Percentiles rank a stretch among this genome's conserved stretches.
These are phyloP conservation scores for Mandrillus leucophaeus DNA, from an alignment of 2,113 vertebrate species.

Conservation along the genomic window DNA sequence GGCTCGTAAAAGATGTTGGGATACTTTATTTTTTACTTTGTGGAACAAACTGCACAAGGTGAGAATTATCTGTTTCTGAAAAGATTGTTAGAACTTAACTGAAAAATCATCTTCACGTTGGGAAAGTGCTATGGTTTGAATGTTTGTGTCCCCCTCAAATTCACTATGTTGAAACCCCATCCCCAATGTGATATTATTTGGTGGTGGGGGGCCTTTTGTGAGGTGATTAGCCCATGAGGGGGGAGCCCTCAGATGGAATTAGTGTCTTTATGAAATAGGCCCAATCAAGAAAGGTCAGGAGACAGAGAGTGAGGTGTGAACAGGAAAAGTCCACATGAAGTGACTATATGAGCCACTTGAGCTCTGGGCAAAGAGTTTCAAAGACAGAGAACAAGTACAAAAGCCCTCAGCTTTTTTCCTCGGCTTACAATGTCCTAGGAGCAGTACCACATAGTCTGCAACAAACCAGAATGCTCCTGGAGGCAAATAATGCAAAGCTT, in stretches of 20 bases:
- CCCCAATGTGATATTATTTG: too few species aligned
- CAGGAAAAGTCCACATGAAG: not conserved
- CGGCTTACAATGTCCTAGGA: too few species aligned
- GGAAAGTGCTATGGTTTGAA: not conserved
- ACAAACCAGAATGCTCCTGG: not conserved
- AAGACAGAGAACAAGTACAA: not conserved
- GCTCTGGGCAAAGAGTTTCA: not conserved
- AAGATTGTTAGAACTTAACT: not conserved
- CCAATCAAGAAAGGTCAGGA: not conserved
- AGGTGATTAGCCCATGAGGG: too few species aligned
- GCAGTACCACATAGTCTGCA: not conserved
- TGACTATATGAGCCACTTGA: not conserved
- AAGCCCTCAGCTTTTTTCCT: not conserved
- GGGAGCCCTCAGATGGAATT: too few species aligned
- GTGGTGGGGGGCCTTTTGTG: too few species aligned
- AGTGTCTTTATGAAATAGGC: too few species aligned
- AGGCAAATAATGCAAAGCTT: not conserved
- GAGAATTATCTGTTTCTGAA: not conserved
- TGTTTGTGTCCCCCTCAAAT: not conserved
- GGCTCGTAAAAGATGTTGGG: not conserved
- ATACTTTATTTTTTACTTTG: not conserved
- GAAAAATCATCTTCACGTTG: not conserved
- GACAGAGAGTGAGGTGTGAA: not conserved
- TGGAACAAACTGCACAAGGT: not conserved
- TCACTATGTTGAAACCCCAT: not conserved